Base-by-base conservation (phyloP, 2,113 vertebrate species). In the Strigops habroptila region DNA sequence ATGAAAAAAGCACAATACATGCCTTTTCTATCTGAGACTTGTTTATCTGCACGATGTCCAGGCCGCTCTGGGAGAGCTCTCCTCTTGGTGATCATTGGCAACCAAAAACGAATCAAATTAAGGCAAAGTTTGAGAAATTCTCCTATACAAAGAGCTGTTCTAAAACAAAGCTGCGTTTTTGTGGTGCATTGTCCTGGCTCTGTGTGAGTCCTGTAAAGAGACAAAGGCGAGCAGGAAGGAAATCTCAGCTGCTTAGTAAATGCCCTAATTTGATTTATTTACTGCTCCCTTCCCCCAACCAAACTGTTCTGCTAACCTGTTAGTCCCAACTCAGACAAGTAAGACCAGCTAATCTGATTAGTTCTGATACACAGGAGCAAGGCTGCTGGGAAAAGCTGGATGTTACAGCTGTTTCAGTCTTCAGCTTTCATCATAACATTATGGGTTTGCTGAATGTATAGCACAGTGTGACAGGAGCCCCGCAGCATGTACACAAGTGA, bases 301-400 rank as follows among this genome's bases (percentile, higher is more conserved):
- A 69, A 89, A 96, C 70, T 94, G 85, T 91, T 96, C 95, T 95
- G 75, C 88, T 93, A 93, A 96, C 95, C 87, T 92, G 78, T 87
- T 96, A 91, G 96, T 95, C 96, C 96, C 95, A 87, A 64, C 94
- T 95, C 93, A 97, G 95, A 90, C 89, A 96, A 87, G 93, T 96
- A 88, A 96, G 1, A 95, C 62, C 91, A 92, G 88, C 92, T 96
- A 82, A 96, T 95, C 92, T 94, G 88, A 95, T 97, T 95, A 97
- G 93, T 94, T 92, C 93, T 96, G 95, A 95, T 93, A 96, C 62
- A 92, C 86, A 82, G 82, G 88, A 93, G 63, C 86, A 93, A 92
- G 96, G 94, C 89, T 95, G 91, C 91, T 85, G 85, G 85, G 82
- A 94, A 96, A 94, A 91, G 19, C 62, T 71, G 73, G 85, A 77